Percentiles rank a stretch among this genome's conserved stretches.
phyloP scores from a whole-genome alignment of 2,888 invertebrate genomes.

The Macropis europaea region DNA sequence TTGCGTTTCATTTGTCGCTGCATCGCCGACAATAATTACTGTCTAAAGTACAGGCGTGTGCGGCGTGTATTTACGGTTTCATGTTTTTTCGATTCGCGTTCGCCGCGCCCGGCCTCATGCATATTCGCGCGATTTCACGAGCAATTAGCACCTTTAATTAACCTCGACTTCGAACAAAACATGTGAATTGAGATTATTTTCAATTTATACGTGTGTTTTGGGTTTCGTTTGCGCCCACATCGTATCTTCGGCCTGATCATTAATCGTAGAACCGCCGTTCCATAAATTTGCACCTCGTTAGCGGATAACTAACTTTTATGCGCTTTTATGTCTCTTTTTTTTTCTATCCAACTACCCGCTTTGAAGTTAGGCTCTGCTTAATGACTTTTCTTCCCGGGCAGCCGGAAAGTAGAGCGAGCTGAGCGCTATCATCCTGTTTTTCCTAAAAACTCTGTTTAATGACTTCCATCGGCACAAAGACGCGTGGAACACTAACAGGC shows the following conservation, averaged over 20 bases:
- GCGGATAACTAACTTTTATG: conserved; percentile 16
- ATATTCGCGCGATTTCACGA: conserved; percentile 28
- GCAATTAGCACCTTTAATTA: conserved; percentile 26
- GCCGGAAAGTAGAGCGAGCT: conserved; percentile 30
- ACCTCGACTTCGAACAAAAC: conserved; percentile 3
- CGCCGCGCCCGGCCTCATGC: conserved; percentile 10
- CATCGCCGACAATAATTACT: too few relatives aligned
- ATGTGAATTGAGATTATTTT: conserved; percentile 1
- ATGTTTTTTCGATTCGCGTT: conserved; percentile 6
- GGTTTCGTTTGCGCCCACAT: not conserved
- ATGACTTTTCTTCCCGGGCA: conserved; percentile 39
- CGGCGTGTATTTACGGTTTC: too few relatives aligned
- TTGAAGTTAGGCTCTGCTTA: conserved; percentile 28
- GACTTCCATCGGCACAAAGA: conserved; percentile 4
- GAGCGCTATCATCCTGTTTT: conserved; percentile 25
- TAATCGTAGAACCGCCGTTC: not conserved
- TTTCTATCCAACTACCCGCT: not conserved
- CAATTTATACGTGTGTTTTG: conserved; percentile 3
- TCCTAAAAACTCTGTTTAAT: conserved; percentile 30
- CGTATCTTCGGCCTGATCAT: not conserved
- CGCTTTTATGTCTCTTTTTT: not conserved
- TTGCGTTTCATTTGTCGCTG: too few relatives aligned
- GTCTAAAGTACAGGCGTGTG: too few relatives aligned
- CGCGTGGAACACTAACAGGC: not conserved
- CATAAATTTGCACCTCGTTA: conserved; percentile 5